Conservation (phyloP, 1,140 invertebrate genomes). For the Sitodiplosis mosellana region DNA sequence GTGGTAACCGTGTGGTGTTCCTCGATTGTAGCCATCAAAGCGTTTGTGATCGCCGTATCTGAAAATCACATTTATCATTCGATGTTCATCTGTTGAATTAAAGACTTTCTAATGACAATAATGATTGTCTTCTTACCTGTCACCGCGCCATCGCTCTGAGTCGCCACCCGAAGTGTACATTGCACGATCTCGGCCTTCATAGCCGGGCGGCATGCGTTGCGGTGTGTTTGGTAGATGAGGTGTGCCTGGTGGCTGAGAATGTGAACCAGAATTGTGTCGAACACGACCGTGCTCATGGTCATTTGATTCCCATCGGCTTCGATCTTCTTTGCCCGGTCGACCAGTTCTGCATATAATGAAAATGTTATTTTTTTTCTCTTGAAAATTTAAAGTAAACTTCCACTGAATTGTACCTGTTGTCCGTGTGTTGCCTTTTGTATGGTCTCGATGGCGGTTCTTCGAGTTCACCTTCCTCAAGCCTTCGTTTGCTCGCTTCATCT, state of each 20-base stretch:
- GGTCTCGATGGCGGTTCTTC: constrained; percentile 11
- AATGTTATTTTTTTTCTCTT: constrained; percentile 26
- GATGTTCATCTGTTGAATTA: not conserved
- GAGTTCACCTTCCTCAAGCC: constrained; percentile 29
- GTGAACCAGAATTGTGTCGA: constrained; percentile 6
- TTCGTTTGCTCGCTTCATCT: constrained; percentile 5
- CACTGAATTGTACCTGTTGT: constrained; percentile 28
- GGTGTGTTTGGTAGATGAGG: not conserved
- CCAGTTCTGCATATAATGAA: constrained; percentile 7
- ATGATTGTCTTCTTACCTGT: not conserved
- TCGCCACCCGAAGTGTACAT: not conserved
- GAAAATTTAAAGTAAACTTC: too few species aligned
- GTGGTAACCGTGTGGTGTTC: constrained; percentile 11
- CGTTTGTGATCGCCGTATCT: constrained; percentile 11
- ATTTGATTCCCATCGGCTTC: constrained; percentile 20
- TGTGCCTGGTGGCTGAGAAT: not conserved
- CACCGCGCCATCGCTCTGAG: not conserved
- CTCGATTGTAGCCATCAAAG: constrained; percentile 15
- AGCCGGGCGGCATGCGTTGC: not conserved
- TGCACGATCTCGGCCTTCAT: not conserved
- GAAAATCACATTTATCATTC: not conserved
- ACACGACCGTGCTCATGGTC: constrained; percentile 19
- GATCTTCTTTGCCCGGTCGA: constrained; percentile 24
- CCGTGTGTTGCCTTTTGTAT: constrained; percentile 20
- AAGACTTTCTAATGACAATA: not conserved